Evolutionary conservation across 2,888 invertebrate species (phyloP).

Genomic region (Hybos culiciformis): DNA sequence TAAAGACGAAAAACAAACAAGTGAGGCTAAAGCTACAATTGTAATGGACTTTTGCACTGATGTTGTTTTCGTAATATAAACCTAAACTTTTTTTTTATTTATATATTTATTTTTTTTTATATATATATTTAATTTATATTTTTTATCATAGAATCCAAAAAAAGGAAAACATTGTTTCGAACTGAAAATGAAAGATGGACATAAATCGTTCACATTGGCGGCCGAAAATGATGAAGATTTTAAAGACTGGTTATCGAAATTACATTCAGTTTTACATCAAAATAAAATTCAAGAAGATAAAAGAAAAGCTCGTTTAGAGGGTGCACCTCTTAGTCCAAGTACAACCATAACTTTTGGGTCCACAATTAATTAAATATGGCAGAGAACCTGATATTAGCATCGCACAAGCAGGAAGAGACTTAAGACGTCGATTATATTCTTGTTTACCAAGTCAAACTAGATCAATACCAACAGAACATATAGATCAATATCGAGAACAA

Average conservation of each 20-base stretch:
- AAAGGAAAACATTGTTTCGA: slow-evolving; percentile 79
- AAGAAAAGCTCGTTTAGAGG: slow-evolving; percentile 51
- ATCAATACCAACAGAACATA: slow-evolving; percentile 36
- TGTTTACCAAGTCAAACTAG: slow-evolving; percentile 42
- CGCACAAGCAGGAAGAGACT: slow-evolving; percentile 64
- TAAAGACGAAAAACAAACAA: slow-evolving; percentile 86
- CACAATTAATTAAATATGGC: slow-evolving; percentile 78
- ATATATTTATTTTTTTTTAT: not conserved
- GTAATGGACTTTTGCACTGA: slow-evolving; percentile 90
- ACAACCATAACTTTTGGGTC: slow-evolving; percentile 72
- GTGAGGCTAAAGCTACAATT: slow-evolving; percentile 80
- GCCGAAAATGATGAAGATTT: slow-evolving; percentile 73
- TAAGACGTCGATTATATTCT: slow-evolving; percentile 63
- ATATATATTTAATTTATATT: not conserved
- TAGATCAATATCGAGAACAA: slow-evolving; percentile 72
- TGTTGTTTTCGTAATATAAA: slow-evolving; percentile 46
- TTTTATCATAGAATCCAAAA: slow-evolving; percentile 52
- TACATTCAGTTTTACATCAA: slow-evolving; percentile 71
- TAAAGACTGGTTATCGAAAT: slow-evolving; percentile 69
- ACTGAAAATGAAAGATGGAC: slow-evolving; percentile 70
- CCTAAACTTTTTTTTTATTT: slow-evolving; percentile 10
- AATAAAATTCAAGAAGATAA: slow-evolving; percentile 69
- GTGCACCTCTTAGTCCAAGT: slow-evolving; percentile 47
- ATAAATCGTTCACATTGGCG: slow-evolving; percentile 73
- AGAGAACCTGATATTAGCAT: slow-evolving; percentile 82